phyloP scores from a whole-genome alignment of 2,113 vertebrate species.

The Leucoraja erinaceus region DNA sequence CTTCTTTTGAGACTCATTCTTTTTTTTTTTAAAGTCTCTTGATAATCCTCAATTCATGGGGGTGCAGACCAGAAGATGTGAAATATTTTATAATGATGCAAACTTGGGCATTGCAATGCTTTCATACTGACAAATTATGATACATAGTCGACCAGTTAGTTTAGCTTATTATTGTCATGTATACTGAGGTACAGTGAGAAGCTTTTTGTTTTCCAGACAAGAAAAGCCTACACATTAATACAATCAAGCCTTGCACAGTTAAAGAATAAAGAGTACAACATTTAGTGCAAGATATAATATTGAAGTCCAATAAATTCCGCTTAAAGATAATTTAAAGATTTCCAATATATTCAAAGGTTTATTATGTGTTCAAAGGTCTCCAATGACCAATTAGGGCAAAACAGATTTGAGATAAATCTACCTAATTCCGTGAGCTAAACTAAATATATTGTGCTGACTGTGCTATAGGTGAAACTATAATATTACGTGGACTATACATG shows the following conservation, averaged over 20 bases:
- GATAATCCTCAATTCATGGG: not conserved
- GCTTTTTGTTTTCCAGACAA: no score
- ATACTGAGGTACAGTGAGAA: no score
- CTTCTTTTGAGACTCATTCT: not conserved
- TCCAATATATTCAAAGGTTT: no score
- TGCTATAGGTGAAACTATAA: not conserved
- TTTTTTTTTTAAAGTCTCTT: not conserved
- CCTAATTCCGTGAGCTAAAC: conserved; percentile 30
- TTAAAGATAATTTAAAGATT: no score
- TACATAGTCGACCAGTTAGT: not conserved
- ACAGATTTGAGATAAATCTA: not conserved
- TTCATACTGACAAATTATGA: not conserved
- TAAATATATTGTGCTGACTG: not conserved
- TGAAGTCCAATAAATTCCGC: no score
- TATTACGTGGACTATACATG: not conserved
- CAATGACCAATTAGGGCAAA: not conserved
- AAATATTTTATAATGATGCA: not conserved
- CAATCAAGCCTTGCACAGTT: no score
- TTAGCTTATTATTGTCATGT: no score
- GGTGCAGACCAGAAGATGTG: not conserved
- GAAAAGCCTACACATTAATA: no score
- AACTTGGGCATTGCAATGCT: not conserved
- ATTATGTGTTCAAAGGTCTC: no score
- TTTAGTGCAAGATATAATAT: no score
- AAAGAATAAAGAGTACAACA: no score